These are phyloP conservation scores for Schizotus pectinicornis DNA, from an alignment of 2,888 invertebrate genomes.

Conservation along the genomic window DNA sequence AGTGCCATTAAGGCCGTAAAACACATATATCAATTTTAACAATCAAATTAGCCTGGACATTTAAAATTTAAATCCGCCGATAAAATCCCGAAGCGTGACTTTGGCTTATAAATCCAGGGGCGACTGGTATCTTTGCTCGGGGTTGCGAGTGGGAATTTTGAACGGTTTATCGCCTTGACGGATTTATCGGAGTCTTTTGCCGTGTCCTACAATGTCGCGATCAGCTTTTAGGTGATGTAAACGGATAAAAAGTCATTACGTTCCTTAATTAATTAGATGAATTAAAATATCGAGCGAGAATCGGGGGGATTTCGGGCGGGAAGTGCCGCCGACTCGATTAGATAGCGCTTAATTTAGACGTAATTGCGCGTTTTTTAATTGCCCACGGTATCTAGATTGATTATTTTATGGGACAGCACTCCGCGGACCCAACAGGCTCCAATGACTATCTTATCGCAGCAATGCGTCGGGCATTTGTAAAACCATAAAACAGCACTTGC, in stretches of 20 bases:
- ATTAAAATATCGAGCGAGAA: constrained; percentile 14
- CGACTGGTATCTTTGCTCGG: constrained; percentile 7
- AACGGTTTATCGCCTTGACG: constrained; percentile 14
- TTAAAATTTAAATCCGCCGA: constrained; percentile 30
- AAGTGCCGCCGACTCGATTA: constrained; percentile 5
- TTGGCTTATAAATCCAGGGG: constrained; percentile 27
- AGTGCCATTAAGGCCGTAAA: constrained; percentile 25
- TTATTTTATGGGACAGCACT: too few species aligned
- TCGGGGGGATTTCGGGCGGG: too few species aligned
- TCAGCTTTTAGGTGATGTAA: constrained; percentile 24
- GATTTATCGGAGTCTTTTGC: constrained; percentile 7
- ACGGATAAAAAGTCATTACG: constrained; percentile 30
- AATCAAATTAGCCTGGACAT: constrained; percentile 30
- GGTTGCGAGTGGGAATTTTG: constrained; percentile 22
- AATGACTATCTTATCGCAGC: too few species aligned
- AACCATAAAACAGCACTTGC: too few species aligned
- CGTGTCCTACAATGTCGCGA: constrained; percentile 23
- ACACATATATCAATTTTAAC: constrained; percentile 29
- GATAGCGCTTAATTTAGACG: constrained; percentile 23
- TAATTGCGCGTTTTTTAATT: constrained; percentile 10
- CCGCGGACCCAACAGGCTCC: too few species aligned
- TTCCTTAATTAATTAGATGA: constrained; percentile 29
- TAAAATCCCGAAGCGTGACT: constrained; percentile 32
- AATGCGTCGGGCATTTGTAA: too few species aligned
- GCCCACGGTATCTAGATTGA: too few species aligned